Evolutionary conservation across 2,888 invertebrate genomes (phyloP).

Genomic region (Torymus aiolomorphi): DNA sequence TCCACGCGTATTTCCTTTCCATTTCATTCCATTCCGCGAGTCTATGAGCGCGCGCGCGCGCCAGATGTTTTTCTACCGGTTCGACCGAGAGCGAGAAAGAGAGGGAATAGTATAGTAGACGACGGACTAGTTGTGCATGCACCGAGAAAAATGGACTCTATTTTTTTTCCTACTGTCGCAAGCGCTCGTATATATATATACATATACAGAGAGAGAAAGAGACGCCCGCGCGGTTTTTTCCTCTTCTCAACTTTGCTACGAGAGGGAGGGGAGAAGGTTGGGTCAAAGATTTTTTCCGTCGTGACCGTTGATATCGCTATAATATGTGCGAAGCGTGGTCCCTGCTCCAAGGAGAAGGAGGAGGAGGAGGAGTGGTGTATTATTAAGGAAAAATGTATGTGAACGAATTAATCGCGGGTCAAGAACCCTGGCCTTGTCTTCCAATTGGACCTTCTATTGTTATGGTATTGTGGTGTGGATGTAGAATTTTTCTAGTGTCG

Average conservation of each 20-base stretch:
- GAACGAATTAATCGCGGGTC: too few species aligned
- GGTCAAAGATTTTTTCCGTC: too few species aligned
- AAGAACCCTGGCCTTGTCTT: too few species aligned
- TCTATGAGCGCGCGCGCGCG: constrained; percentile 63
- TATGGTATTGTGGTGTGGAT: too few species aligned
- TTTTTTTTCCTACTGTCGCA: constrained; percentile 22
- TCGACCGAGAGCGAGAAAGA: constrained; percentile 39
- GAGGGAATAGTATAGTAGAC: neutral
- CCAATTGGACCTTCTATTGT: too few species aligned
- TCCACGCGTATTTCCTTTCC: constrained; percentile 70
- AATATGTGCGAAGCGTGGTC: too few species aligned
- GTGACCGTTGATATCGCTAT: too few species aligned
- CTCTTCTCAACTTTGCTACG: neutral
- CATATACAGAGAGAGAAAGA: neutral
- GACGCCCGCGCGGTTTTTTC: constrained; percentile 36
- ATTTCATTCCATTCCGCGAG: constrained; percentile 61
- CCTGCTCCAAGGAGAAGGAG: too few species aligned
- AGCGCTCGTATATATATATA: neutral
- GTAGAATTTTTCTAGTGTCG: too few species aligned
- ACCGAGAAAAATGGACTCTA: constrained; percentile 11
- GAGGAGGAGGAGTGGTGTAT: too few species aligned
- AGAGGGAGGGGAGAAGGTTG: neutral
- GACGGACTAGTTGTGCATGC: constrained; percentile 4
- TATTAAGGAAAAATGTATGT: too few species aligned
- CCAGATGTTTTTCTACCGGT: constrained; percentile 71